Percentiles rank a stretch among this genome's conserved stretches.
Evolutionary conservation across 2,888 invertebrate species (phyloP).

Genomic region (Amphiduros pacificus): DNA sequence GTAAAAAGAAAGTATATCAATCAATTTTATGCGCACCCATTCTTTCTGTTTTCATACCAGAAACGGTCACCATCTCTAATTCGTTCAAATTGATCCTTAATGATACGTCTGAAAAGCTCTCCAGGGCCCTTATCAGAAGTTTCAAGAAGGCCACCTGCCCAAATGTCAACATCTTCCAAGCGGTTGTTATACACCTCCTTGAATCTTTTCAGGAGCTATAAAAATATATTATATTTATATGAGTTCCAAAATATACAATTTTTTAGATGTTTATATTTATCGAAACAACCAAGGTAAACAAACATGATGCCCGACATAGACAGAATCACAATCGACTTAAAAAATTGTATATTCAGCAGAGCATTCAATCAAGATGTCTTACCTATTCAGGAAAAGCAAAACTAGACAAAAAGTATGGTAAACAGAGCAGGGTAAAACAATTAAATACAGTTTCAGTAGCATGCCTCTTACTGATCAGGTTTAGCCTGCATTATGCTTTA

Average conservation of each 20-base stretch:
- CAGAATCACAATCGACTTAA: too few species aligned
- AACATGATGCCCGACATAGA: too few species aligned
- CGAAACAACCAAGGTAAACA: too few species aligned
- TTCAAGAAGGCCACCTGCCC: slow-evolving; percentile 67
- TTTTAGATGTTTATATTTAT: not conserved
- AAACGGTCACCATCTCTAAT: slow-evolving; percentile 67
- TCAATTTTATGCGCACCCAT: not conserved
- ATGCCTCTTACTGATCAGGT: too few species aligned
- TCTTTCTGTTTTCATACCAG: slow-evolving; percentile 64
- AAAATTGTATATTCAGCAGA: too few species aligned
- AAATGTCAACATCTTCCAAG: slow-evolving; percentile 63
- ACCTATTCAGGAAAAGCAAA: too few species aligned
- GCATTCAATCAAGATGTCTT: too few species aligned
- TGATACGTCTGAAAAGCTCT: slow-evolving; percentile 63
- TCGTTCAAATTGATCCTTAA: slow-evolving; percentile 65
- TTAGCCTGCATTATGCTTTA: too few species aligned
- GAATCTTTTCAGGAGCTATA: slow-evolving; percentile 36
- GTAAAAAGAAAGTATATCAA: not conserved
- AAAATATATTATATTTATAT: not conserved
- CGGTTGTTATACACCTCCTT: slow-evolving; percentile 48
- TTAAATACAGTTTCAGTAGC: too few species aligned
- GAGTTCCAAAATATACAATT: not conserved
- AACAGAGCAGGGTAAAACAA: too few species aligned
- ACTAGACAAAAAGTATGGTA: too few species aligned
- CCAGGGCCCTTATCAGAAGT: slow-evolving; percentile 62